phyloP scores from a whole-genome alignment of 2,113 vertebrate genomes.

The Chionodraco myersi region DNA sequence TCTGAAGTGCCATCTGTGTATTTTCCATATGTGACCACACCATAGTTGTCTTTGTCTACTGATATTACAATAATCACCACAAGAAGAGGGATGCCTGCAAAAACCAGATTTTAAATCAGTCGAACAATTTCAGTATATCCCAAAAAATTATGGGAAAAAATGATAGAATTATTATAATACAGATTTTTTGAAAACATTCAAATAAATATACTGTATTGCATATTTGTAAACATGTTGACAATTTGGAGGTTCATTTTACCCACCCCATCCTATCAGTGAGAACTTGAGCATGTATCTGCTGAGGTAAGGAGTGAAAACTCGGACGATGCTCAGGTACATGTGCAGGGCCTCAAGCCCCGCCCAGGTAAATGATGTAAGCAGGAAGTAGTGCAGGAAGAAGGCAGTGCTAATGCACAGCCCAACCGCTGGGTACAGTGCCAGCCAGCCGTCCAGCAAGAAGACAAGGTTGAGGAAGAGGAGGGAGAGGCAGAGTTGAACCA shows the following conservation, averaged over 20 bases:
- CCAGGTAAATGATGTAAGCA: constrained; percentile 96
- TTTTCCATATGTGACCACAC: constrained; percentile 86
- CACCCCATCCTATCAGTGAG: constrained; percentile 88
- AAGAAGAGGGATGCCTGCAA: constrained; percentile 89
- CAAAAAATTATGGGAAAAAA: background rate
- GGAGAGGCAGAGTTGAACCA: constrained; percentile 92
- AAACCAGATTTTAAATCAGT: constrained; percentile 30
- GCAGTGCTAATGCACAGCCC: constrained; percentile 91
- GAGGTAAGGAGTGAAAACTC: constrained; percentile 87
- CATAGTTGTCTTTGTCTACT: constrained; percentile 90
- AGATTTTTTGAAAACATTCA: too few relatives aligned
- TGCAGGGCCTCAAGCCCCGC: constrained; percentile 97
- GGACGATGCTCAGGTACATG: constrained; percentile 96
- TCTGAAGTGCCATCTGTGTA: constrained; percentile 82
- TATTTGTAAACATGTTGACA: background rate
- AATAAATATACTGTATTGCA: too few relatives aligned
- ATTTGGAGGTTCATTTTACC: background rate
- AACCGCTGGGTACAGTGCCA: constrained; percentile 82
- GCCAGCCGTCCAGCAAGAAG: constrained; percentile 93
- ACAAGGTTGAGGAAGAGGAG: constrained; percentile 91
- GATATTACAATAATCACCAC: constrained; percentile 89
- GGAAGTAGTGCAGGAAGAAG: constrained; percentile 96
- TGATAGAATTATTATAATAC: background rate
- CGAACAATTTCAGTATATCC: background rate
- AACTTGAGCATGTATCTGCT: constrained; percentile 97